Evolutionary conservation across 2,888 invertebrate genomes (phyloP), one percentile per base, ranked within the genome.

Genomic region (Hirtodrosophila confusa): DNA sequence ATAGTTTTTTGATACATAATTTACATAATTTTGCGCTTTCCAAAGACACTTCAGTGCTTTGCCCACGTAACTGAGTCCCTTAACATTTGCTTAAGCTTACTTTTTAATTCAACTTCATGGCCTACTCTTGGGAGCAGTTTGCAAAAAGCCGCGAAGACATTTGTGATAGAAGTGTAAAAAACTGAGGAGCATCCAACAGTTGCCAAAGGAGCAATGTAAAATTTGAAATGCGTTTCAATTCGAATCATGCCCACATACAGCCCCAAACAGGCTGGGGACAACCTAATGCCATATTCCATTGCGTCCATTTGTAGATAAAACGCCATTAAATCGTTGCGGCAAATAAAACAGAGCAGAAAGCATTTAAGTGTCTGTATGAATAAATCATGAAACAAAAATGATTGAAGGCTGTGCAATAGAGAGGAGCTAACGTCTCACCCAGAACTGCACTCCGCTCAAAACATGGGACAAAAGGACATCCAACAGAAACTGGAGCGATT

Each of bases 341-440:
- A 67, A 58, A 63, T 72, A 69, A 68, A 67, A 53, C 62, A 50
- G 63, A 50, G 60, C 50, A 58, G 62, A 69, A 66, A 77, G 56
- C 66, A 61, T 79, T 77, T 63, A 62, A 68, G 66, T 69, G 75
- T 67, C 66, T 64, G 53, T 49, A 64, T 83, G 63, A 83, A 86
- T 82, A 83, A 80, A 75, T 83, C 53, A 80, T 86, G 77, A 60
- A 77, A 77, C 77, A 79, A 72, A 72, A 79, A 75, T 74, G 79
- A 82, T 70, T 70, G 75, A 74, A 56, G 50, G 35, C 33, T 56
- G 36, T 44, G 31, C 56, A 57, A 41, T 2, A 17, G 51, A 36
- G 10, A 43, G 48, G 23, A 45, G 31, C 11, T 7, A 3, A 35
- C 10, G 29, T 39, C 40, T 39, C 11, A 31, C 11, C 10, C 8